phyloP scores from a whole-genome alignment of 2,797 vertebrate species.

The Sebastes hopkinsi region DNA sequence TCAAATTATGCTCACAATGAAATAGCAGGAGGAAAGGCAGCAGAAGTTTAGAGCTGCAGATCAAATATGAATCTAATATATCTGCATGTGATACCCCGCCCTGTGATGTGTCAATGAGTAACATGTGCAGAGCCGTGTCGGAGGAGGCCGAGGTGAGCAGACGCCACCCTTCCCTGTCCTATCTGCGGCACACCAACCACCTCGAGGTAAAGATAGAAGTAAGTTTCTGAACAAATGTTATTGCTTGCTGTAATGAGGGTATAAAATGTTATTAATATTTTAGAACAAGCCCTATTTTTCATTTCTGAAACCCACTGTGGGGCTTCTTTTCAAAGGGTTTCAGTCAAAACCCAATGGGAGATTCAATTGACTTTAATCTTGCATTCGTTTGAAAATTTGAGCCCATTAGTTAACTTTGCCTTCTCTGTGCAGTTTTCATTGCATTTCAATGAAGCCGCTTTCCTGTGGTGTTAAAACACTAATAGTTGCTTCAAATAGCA shows the following conservation, averaged over 20 bases:
- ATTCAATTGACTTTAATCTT: constrained; percentile 89
- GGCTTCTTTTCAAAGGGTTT: constrained; percentile 87
- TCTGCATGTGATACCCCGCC: constrained; percentile 55
- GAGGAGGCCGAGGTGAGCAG: constrained; percentile 33
- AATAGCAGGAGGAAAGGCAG: constrained; percentile 20
- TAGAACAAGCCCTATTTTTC: constrained; percentile 87
- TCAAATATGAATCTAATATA: constrained; percentile 74
- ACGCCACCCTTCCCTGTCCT: constrained; percentile 28
- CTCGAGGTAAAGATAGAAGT: constrained; percentile 74
- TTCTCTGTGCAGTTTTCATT: constrained; percentile 84
- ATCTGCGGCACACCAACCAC: constrained; percentile 53
- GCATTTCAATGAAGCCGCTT: constrained; percentile 87
- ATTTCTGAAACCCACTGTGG: constrained; percentile 85
- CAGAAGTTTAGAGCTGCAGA: constrained; percentile 38
- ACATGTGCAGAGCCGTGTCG: constrained; percentile 37
- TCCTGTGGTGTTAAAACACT: constrained; percentile 86
- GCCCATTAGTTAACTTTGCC: constrained; percentile 88
- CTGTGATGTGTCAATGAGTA: constrained; percentile 50
- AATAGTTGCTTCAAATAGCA: constrained; percentile 85
- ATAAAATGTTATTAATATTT: constrained; percentile 90
- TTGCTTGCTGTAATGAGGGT: constrained; percentile 85
- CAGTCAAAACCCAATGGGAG: constrained; percentile 86
- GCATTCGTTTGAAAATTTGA: constrained; percentile 89
- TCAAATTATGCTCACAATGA: constrained; percentile 37
- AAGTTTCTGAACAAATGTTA: constrained; percentile 85